Evolutionary conservation across 2,888 invertebrate species (phyloP), one percentile per base, ranked within the genome.

Genomic region (Agrotis puta): DNA sequence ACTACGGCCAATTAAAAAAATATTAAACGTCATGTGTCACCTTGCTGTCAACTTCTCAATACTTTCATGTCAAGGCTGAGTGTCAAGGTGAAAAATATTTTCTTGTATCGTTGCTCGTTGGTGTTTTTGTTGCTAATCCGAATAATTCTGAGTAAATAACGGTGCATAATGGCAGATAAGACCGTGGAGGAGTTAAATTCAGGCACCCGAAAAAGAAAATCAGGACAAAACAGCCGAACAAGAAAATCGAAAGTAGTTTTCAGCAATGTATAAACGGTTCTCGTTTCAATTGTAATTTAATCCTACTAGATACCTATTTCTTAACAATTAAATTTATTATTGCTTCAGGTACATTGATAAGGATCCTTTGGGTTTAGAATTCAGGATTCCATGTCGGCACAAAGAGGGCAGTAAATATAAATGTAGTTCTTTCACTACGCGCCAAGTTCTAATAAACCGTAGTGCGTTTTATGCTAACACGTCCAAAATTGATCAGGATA

Each of bases 251-350:
- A 70, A 70, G 69, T 70, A 70, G 69, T 70, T 70, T 70, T 64
- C 69, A 70, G 69, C 69, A 70, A 70, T 70, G 69, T 70, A 70
- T 70, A 57, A 70, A 70, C 69, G 69, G 69, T 50, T 64, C 69
- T 70, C 69, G 69, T 70, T 70, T 70, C 56, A 64, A 70, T 70
- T 70, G 64, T 70, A 70, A 70, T 70, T 70, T 70, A 70, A 70
- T 70, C 69, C 69, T 70, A 70, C 69, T 70, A 70, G 64, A 70
- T 70, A 70, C 69, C 64, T 70, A 70, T 70, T 70, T 70, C 64
- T 70, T 70, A 70, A 70, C 69, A 69, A 69, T 69, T 69, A 69
- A 69, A 69, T 69, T 69, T 69, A 69, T 69, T 69, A 69, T 70
- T 64, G 70, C 58, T 65, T 70, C 70, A 70, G 70, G 58, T 70